Base-by-base conservation (phyloP, 1,140 invertebrate genomes). In the Drosophila micromelanica region DNA sequence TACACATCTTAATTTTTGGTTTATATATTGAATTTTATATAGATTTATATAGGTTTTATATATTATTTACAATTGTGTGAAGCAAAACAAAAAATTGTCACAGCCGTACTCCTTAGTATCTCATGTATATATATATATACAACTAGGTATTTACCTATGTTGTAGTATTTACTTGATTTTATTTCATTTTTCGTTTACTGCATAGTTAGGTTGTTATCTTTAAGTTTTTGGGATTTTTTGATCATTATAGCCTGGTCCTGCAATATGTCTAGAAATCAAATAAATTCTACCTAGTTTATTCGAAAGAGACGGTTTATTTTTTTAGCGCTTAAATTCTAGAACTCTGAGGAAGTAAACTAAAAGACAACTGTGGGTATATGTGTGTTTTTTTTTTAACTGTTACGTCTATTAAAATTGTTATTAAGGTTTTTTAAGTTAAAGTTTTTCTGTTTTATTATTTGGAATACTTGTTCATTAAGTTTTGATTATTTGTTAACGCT, bases 31-130 rank as follows among this genome's bases (percentile, higher is more conserved):
- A 13, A 51, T 32, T 70, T 42, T 43, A 20, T 59, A 42, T 71
- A 38, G 15, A 54, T 64, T 43, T 61, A 61, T 46, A 9, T 38
- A 17, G 17, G 1, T 17, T 17, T 1, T 57, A 55, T 57, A 32
- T 46, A 27, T 27, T 82, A 82, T 84, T 76, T 84, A 82, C 80
- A 82, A 62, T 76, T 84, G 79, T 73, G 60, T 76, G 56, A 79
- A 76, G 80, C 80, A 80, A 77, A 80, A 80, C 73, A 73, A 72
- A 76, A 70, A 78, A 80, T 80, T 76, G 46, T 84, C 80, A 84
- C 80, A 84, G 80, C 80, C 80, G 80, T 84, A 85, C 80, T 84
- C 73, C 68, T 76, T 65, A 52, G 48, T 52, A 43, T 61, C 42
- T 73, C 38, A 51, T 62, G 11, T 32, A 51, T 43, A 13, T 27